A percentile compares a stretch with the other conserved stretches of the same genome.
These are phyloP conservation scores for Phaethon lepturus DNA, from an alignment of 2,113 vertebrate species.

Conservation along the genomic window DNA sequence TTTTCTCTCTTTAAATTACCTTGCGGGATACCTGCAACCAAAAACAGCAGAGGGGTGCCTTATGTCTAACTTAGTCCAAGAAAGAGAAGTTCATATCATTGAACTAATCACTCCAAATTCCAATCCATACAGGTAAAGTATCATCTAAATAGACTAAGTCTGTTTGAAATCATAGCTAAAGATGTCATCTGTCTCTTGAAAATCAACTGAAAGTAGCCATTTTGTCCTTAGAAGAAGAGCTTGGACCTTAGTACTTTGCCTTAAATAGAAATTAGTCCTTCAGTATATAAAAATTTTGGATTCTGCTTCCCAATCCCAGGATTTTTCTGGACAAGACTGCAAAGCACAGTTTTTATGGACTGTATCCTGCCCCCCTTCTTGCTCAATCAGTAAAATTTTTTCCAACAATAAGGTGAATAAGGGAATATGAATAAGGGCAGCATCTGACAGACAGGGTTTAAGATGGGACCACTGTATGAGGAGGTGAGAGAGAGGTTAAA, in stretches of 20 bases:
- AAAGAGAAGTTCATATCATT: slow-evolving; percentile 91
- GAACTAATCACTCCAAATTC: slow-evolving; percentile 92
- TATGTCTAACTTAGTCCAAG: slow-evolving; percentile 76
- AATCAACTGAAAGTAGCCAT: background rate
- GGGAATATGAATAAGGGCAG: background rate
- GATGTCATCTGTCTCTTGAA: background rate
- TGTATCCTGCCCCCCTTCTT: background rate
- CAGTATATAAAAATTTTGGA: background rate
- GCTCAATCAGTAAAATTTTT: background rate
- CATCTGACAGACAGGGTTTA: background rate
- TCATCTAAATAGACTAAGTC: background rate
- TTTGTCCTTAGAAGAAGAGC: background rate
- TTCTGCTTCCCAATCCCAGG: background rate
- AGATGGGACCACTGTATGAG: background rate
- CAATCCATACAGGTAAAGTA: slow-evolving; percentile 88
- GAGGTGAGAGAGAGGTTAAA: background rate
- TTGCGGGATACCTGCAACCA: slow-evolving; percentile 89
- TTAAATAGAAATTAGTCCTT: background rate
- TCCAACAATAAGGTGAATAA: background rate
- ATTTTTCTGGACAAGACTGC: background rate
- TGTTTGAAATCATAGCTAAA: background rate
- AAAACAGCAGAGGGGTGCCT: slow-evolving; percentile 89
- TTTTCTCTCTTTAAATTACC: slow-evolving; percentile 96
- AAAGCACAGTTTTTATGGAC: background rate
- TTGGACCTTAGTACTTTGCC: background rate